Percentiles rank a stretch among this genome's conserved stretches.
Evolutionary conservation across 2,888 invertebrate species (phyloP).

Genomic region (Quadriops clusia): DNA sequence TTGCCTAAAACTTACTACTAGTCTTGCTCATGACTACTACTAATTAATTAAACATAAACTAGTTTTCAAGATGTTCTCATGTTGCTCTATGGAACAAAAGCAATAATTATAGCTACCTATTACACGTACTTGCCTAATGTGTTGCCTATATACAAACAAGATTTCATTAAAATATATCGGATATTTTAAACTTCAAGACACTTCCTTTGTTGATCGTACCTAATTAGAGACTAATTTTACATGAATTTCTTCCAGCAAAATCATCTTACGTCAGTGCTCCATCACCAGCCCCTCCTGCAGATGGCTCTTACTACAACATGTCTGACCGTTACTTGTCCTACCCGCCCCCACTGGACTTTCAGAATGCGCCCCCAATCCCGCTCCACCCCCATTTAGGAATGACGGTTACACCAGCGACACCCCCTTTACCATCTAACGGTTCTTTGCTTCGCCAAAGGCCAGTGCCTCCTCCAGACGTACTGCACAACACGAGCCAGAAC

Average conservation of each 20-base stretch:
- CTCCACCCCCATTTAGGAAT: constrained; percentile 45
- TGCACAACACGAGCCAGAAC: constrained; percentile 36
- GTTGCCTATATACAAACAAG: too few species aligned
- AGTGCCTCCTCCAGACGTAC: constrained; percentile 35
- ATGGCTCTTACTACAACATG: constrained; percentile 73
- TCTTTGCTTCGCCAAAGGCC: constrained; percentile 30
- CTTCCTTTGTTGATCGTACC: too few species aligned
- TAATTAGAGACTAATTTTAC: constrained; percentile 9
- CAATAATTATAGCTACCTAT: too few species aligned
- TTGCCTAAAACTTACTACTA: too few species aligned
- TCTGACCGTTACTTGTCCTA: constrained; percentile 71
- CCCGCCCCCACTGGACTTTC: constrained; percentile 60
- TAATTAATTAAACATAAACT: too few species aligned
- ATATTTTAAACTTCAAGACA: too few species aligned
- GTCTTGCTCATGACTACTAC: too few species aligned
- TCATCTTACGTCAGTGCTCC: constrained; percentile 51
- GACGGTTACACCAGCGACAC: constrained; percentile 32
- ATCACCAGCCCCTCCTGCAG: constrained; percentile 64
- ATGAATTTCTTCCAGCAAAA: constrained; percentile 38
- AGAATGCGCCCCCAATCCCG: constrained; percentile 40
- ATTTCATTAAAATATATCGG: too few species aligned
- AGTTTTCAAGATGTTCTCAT: too few species aligned
- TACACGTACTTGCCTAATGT: too few species aligned
- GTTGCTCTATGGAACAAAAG: too few species aligned
- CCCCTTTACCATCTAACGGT: constrained; percentile 33